A percentile compares a stretch with the other conserved stretches of the same genome.
Conservation (phyloP, 1,140 invertebrate species). For the Tenebrio molitor region DNA sequence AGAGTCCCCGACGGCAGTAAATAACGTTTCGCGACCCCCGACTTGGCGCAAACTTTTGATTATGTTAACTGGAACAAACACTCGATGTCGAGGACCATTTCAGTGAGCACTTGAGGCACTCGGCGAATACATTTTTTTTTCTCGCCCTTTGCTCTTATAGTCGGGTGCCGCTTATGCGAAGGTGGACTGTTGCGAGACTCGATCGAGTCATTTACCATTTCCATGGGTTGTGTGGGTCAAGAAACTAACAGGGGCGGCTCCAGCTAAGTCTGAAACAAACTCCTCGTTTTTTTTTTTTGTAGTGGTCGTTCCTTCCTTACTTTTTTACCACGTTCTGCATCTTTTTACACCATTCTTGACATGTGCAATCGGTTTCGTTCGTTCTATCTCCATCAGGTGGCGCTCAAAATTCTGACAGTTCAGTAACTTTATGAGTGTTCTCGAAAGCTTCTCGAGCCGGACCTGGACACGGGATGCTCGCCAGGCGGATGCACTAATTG, state of each 20-base stretch:
- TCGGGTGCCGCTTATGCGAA: background rate
- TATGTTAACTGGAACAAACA: slow-evolving; percentile 48
- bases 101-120: background rate
- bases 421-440: too few relatives aligned
- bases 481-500: slow-evolving; percentile 1
- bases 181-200: background rate
- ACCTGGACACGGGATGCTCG: slow-evolving; percentile 2
- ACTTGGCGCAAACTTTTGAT: slow-evolving; percentile 46
- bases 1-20: slow-evolving; percentile 39
- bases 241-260: background rate
- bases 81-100: slow-evolving; percentile 23
- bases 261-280: background rate
- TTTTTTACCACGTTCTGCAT: too few relatives aligned
- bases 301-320: too few relatives aligned
- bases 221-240: background rate
- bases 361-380: too few relatives aligned
- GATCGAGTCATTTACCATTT: slow-evolving; percentile 4
- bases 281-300: background rate
- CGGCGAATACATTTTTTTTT: slow-evolving; percentile 4
- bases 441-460: too few relatives aligned
- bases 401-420: too few relatives aligned
- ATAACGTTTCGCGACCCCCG: slow-evolving; percentile 36
- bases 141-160: background rate
- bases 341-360: too few relatives aligned
- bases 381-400: too few relatives aligned